Evolutionary conservation across 2,888 invertebrate species (phyloP).

Genomic region (Lutraria lutraria): DNA sequence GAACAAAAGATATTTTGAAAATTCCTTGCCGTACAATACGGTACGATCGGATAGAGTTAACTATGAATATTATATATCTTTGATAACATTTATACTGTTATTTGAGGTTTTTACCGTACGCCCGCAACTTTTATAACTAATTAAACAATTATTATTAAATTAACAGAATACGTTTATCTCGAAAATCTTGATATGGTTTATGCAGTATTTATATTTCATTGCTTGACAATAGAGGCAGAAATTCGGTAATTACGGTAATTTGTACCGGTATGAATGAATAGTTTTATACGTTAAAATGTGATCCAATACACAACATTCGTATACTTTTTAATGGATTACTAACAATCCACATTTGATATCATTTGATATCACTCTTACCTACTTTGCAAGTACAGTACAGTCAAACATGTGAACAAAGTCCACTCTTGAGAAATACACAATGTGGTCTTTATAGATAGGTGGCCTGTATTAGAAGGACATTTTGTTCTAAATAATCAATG

Average conservation of each 20-base stretch:
- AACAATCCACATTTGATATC: too few species aligned
- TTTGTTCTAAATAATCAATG: too few species aligned
- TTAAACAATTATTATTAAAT: neutral
- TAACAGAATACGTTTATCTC: neutral
- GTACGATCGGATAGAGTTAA: neutral
- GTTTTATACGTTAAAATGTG: neutral
- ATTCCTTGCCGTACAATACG: neutral
- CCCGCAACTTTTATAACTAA: neutral
- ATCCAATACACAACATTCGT: neutral
- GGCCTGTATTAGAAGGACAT: too few species aligned
- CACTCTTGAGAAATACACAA: too few species aligned
- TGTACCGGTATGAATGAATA: neutral
- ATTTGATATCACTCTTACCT: too few species aligned
- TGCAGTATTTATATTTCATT: neutral
- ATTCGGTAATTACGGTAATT: neutral
- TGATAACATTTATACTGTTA: neutral
- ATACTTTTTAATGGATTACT: neutral
- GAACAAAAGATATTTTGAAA: conserved; percentile 8
- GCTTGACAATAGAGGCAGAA: neutral
- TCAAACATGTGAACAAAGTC: too few species aligned
- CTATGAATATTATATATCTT: neutral
- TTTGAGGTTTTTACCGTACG: neutral
- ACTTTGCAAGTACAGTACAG: too few species aligned
- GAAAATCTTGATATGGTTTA: neutral
- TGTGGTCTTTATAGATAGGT: too few species aligned